Base-by-base conservation (phyloP, 2,113 vertebrate species). In the Hippocampus mohnikei region DNA sequence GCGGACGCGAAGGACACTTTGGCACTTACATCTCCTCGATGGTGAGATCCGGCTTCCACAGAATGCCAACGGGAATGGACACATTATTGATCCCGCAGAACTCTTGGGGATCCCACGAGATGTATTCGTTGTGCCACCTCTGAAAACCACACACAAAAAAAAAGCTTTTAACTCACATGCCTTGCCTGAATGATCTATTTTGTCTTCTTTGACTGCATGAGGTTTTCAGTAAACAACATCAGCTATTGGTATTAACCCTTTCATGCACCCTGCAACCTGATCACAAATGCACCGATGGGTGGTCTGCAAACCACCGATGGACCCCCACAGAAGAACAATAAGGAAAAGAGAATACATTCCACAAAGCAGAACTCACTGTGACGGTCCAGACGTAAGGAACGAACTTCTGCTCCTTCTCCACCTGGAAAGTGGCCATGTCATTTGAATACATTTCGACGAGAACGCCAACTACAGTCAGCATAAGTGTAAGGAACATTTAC, bases 111-210 rank as follows among this genome's bases (percentile, higher is more conserved):
- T 64, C 21, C 61, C 61, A 64, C 3, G 11, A n/a, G 40, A 64
- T 64, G 40, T 64, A 40, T 8, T 64, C 61, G 8, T 64, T 64
- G 4, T 42, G 21, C 61, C 61, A 64, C 2, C 40, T 64, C 61
- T 64, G n/a, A 42, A 64, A 42, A 25, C 3, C 9, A 42, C 13
- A 8, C 10, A 46, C n/a, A 29, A 15, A 37, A 33, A 33, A 33
- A 15, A 59, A 59, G 37, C 8, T n/a, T n/a, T 41, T 29, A 29
- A 29, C 29, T 29, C 12, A 65, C 84, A 72, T 71, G 85, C 85
- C 85, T 88, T 59, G 88, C 81, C 42, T 82, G 76, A 64, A 89
- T 87, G 0, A 33, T 33, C 3, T 33, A 33, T 33, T 33, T 33
- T 33, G 29, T 33, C 29, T 33, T 33, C 3, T 33, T 33, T 33